Evolutionary conservation across 2,888 invertebrate genomes (phyloP), one percentile per base, ranked within the genome.

Genomic region (Thelaira solivaga): DNA sequence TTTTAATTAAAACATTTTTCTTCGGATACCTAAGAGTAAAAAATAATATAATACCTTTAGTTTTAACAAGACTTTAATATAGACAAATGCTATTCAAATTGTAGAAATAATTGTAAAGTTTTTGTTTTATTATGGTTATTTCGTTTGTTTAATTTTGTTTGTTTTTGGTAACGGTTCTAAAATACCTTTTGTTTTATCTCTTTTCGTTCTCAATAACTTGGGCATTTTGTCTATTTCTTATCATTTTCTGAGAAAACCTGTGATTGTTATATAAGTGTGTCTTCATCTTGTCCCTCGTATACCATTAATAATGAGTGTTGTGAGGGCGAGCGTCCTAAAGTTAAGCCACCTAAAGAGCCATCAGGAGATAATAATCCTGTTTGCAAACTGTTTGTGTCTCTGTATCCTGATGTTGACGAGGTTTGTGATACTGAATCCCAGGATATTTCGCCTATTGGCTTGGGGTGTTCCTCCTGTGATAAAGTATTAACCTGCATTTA

Each of bases 381-480:
- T 76, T 89, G 89, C 10, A 89, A 80, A 67, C 90, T 92, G 87
- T 91, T 92, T 87, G 94, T 95, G 83, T 93, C 93, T 26, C 92
- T 90, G 88, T 95, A 95, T 78, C 95, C 96, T 1, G 96, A 96
- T 16, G 96, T 96, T 82, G 95, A 96, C 0, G 96, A 95, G 0
- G 95, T 95, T 87, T 94, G 94, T 3, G 95, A 95, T 75, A 94
- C 91, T 86, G 95, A 95, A 87, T 95, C 95, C 92, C 94, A 95
- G 0, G 94, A 94, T 2, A 94, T 92, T 88, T 95, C 95, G 0
- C 93, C 90, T 55, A 88, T 82, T 26, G 86, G 83, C 77, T 86
- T 87, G 8, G 86, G 84, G 51, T 83, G 84, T 45, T 86, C 85
- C 24, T 84, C 83, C n/a, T 81, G 80, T 29, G 84, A 80, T 31